phyloP scores from a whole-genome alignment of 2,113 vertebrate genomes.

The Sylvicapra grimmia region DNA sequence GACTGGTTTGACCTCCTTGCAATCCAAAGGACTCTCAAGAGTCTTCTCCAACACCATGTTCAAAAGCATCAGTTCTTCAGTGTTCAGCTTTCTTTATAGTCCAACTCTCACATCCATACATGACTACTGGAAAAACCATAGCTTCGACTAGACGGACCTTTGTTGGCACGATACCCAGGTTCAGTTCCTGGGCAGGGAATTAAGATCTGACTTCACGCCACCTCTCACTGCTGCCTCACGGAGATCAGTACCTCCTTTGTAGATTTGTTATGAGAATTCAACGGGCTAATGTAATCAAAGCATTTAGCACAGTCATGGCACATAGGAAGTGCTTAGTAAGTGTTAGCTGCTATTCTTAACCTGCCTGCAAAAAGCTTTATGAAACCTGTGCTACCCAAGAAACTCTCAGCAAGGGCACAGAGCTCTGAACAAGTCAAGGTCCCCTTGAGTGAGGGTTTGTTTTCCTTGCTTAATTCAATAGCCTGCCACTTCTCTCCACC shows the following conservation, averaged over 20 bases:
- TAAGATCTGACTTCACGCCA: not conserved
- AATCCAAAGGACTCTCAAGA: not conserved
- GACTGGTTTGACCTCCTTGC: not conserved
- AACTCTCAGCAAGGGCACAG: not conserved
- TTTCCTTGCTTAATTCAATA: conserved; percentile 36
- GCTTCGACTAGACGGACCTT: not conserved
- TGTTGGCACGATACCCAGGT: not conserved
- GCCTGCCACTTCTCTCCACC: not conserved
- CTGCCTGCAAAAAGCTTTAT: not conserved
- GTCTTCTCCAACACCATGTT: not conserved
- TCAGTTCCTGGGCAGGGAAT: not conserved
- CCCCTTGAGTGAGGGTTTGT: not conserved
- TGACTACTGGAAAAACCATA: not conserved
- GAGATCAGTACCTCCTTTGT: not conserved
- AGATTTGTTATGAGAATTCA: not conserved
- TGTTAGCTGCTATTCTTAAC: not conserved
- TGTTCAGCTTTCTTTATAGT: not conserved
- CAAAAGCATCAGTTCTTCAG: not conserved
- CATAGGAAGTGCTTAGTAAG: not conserved
- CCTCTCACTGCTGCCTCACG: not conserved
- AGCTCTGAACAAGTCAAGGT: not conserved
- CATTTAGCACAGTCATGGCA: not conserved
- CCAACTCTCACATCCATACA: not conserved
- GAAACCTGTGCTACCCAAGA: not conserved
- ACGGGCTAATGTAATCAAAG: not conserved